Base-by-base conservation (phyloP, 2,888 invertebrate species). In the Clistopyga incitator region DNA sequence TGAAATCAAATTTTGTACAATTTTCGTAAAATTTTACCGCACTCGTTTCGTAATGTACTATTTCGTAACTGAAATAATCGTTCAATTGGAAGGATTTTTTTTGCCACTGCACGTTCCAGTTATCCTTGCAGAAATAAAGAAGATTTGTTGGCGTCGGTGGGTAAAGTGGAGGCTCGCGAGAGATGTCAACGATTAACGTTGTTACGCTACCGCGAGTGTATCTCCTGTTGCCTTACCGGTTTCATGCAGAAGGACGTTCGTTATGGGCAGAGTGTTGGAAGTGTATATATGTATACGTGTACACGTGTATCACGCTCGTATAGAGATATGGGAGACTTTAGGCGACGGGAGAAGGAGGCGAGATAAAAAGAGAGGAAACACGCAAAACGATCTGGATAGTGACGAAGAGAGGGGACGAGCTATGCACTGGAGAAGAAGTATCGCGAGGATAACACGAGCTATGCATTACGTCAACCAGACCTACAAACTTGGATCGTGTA, bases 401-500 rank as follows among this genome's bases (percentile, higher is more conserved):
- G 70, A 52, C 23, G 50, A 23, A 52, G 64, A 42, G 64, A 25
- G 54, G 54, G 71, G 34, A 68, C 23, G 56, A 23, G 54, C 65
- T 70, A 54, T 54, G 45, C 25, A 34, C 23, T 11, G 52, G 34
- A 59, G 67, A 77, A 72, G 67, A 67, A 68, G 75, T 76, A 71
- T 77, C 79, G 59, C 61, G 52, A 38, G 79, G 83, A 80, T 72
- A 79, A 79, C 75, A 82, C 82, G 82, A 83, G 79, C 79, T 72
- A 83, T 83, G 83, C 79, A 72, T 83, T 83, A 83, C 83, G 83
- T 83, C 83, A 83, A 83, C 72, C 67, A 83, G 83, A 72, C 72
- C 59, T 83, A 80, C 83, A 83, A 83, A 83, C 83, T 83, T 80
- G 83, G 83, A 72, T 83, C 83, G 79, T 77, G 83, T 83, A 83